Conservation (phyloP, 2,888 invertebrate species). For the Pharmacophagus antenor region DNA sequence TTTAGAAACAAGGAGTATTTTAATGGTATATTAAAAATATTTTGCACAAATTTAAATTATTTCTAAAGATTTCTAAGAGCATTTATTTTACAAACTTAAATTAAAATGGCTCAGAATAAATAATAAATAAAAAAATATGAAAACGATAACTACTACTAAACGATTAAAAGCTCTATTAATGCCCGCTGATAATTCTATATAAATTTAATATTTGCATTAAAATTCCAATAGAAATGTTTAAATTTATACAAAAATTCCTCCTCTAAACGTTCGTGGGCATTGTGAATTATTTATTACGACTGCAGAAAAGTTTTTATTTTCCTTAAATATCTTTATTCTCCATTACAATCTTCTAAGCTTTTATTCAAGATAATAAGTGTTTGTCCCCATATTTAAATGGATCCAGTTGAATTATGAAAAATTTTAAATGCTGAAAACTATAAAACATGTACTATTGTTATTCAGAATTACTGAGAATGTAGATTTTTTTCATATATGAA, state of each 20-base stretch:
- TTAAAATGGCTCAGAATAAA: neutral
- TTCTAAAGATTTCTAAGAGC: too few species aligned
- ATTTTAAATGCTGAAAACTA: too few species aligned
- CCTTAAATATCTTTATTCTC: neutral
- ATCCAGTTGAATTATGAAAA: neutral
- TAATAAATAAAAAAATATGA: neutral
- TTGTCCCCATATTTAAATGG: neutral
- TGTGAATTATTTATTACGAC: neutral
- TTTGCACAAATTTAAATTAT: too few species aligned
- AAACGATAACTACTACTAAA: too few species aligned
- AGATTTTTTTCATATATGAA: too few species aligned
- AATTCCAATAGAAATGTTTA: neutral
- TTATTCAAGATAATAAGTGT: neutral
- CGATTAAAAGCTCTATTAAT: too few species aligned
- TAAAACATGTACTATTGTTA: too few species aligned
- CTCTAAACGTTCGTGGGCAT: constrained; percentile 7
- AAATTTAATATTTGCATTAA: neutral
- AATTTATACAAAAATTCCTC: constrained; percentile 9
- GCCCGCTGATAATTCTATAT: neutral
- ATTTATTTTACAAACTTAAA: neutral
- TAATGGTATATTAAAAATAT: too few species aligned
- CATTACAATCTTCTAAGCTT: neutral
- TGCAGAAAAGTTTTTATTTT: neutral
- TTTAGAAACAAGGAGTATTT: too few species aligned
- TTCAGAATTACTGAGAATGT: too few species aligned